Conservation (phyloP, 2,888 invertebrate species). For the Encarsia formosa region DNA sequence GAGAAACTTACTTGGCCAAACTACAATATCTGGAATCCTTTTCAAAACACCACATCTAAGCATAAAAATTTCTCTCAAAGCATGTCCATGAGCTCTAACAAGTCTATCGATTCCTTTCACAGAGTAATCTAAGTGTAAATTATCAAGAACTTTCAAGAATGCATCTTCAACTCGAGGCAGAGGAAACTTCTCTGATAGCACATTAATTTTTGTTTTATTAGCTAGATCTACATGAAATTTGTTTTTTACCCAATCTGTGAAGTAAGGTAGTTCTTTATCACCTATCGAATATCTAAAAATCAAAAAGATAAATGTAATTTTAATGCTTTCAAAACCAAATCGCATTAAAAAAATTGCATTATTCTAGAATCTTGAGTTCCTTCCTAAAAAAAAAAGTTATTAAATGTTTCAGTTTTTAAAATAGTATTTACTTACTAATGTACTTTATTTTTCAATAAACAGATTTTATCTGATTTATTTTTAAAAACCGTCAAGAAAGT, state of each 20-base stretch:
- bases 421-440: no score
- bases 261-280: conserved; percentile 68
- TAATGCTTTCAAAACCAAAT: no score
- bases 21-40: conserved; percentile 87
- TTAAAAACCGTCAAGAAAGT: no score
- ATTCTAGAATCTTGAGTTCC: no score
- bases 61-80: conserved; percentile 80
- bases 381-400: no score
- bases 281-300: conserved; percentile 70
- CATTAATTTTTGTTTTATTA: conserved; percentile 51
- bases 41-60: conserved; percentile 70
- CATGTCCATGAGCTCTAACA: conserved; percentile 89
- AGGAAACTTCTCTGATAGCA: conserved; percentile 63
- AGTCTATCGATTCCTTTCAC: conserved; percentile 78
- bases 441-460: no score
- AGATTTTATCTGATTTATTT: no score
- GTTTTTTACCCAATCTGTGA: conserved; percentile 75
- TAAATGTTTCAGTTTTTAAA: no score
- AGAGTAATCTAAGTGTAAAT: conserved; percentile 60
- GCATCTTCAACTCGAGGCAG: conserved; percentile 60
- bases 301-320: not conserved
- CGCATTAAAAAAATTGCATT: no score
- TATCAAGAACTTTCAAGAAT: conserved; percentile 59
- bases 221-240: conserved; percentile 66
- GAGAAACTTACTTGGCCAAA: conserved; percentile 79